Percentiles rank a stretch among this genome's conserved stretches.
phyloP scores from a whole-genome alignment of 1,140 invertebrate genomes.

The Sinella curviseta region DNA sequence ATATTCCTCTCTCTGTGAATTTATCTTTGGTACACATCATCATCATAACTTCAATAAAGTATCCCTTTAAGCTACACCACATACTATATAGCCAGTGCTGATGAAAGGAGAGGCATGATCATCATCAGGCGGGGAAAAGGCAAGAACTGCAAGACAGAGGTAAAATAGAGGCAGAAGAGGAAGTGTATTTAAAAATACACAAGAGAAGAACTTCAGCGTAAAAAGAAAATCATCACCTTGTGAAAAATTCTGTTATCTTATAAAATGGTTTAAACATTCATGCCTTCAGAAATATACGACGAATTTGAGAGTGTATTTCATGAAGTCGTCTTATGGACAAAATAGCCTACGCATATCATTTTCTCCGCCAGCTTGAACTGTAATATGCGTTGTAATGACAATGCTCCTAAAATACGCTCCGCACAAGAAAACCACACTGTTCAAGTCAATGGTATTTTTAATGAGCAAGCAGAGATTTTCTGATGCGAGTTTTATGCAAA shows the following conservation, averaged over 20 bases:
- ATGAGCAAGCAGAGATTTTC: constrained; percentile 21
- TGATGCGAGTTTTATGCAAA: constrained; percentile 25
- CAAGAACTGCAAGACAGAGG: not conserved
- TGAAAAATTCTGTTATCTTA: too few relatives aligned
- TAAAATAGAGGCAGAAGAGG: not conserved
- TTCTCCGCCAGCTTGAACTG: not conserved
- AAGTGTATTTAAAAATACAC: not conserved
- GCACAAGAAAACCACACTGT: not conserved
- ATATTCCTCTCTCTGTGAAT: not conserved
- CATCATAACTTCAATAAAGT: constrained; percentile 13
- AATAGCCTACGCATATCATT: too few relatives aligned
- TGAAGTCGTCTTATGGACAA: too few relatives aligned
- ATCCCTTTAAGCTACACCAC: not conserved
- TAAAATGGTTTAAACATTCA: too few relatives aligned
- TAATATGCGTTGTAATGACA: not conserved
- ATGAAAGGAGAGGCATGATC: not conserved
- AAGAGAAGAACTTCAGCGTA: not conserved
- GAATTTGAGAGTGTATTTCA: too few relatives aligned
- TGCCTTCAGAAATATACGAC: too few relatives aligned
- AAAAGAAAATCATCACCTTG: not conserved
- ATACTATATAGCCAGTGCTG: not conserved
- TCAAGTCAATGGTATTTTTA: constrained; percentile 19
- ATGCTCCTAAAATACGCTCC: not conserved
- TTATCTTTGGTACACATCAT: not conserved
- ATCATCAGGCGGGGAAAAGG: not conserved